Evolutionary conservation across 2,888 invertebrate species (phyloP).

Genomic region (Drosophila stalkeri): DNA sequence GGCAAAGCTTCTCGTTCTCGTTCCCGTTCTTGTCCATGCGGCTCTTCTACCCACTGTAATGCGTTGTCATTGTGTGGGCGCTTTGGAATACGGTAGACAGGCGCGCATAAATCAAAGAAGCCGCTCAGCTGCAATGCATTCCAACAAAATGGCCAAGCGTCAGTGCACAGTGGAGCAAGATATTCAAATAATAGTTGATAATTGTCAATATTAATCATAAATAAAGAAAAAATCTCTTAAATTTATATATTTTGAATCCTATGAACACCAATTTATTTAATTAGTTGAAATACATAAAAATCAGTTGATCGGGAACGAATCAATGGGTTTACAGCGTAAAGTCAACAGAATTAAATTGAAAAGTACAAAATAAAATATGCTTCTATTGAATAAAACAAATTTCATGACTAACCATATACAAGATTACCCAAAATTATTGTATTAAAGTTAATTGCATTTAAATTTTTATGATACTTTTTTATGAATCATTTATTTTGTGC

Average conservation of each 20-base stretch:
- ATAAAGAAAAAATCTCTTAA: no score
- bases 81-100: conserved; percentile 60
- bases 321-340: no score
- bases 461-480: neutral
- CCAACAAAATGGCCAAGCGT: conserved; percentile 38
- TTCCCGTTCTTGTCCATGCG: conserved; percentile 1
- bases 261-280: neutral
- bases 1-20: conserved; percentile 1
- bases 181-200: neutral
- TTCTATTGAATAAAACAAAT: neutral
- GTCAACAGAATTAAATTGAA: neutral
- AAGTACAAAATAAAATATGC: neutral
- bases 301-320: no score
- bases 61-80: conserved; percentile 67
- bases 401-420: neutral
- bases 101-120: conserved; percentile 60
- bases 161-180: conserved; percentile 28
- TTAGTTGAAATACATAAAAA: no score
- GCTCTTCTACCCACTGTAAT: conserved; percentile 10
- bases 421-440: neutral
- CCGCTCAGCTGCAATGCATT: conserved; percentile 32
- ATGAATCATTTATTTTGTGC: conserved; percentile 5
- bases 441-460: conserved; percentile 5
- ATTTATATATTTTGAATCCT: no score
- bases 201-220: neutral